Evolutionary conservation across 1,140 invertebrate genomes (phyloP).

Genomic region (Cecropterus lyciades): DNA sequence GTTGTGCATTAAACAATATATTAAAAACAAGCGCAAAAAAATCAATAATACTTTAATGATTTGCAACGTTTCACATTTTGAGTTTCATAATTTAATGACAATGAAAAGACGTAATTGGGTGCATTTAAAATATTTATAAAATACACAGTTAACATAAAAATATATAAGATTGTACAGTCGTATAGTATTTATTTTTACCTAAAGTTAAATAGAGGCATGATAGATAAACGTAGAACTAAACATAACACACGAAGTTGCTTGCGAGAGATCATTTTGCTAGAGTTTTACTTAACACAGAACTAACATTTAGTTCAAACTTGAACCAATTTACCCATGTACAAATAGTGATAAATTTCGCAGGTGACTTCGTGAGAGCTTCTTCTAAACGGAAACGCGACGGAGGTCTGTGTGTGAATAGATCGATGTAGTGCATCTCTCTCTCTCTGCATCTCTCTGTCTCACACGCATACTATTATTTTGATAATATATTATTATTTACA

Average conservation of each 20-base stretch:
- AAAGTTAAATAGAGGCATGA: slow-evolving; percentile 48
- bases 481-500: slow-evolving; percentile 46
- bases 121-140: too few relatives aligned
- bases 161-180: too few relatives aligned
- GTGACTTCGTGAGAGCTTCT: slow-evolving; percentile 80
- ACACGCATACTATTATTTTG: slow-evolving; percentile 60
- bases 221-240: slow-evolving; percentile 59
- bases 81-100: too few relatives aligned
- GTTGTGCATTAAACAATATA: too few relatives aligned
- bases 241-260: slow-evolving; percentile 78
- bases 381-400: slow-evolving; percentile 66
- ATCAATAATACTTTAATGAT: too few relatives aligned
- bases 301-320: slow-evolving; percentile 57
- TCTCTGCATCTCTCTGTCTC: slow-evolving; percentile 76
- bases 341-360: slow-evolving; percentile 75
- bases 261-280: slow-evolving; percentile 49
- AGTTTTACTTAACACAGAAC: slow-evolving; percentile 60
- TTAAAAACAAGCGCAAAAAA: too few relatives aligned
- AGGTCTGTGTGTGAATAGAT: slow-evolving; percentile 81
- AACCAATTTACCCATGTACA: slow-evolving; percentile 52
- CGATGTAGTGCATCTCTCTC: slow-evolving; percentile 79
- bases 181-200: not conserved
- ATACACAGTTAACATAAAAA: too few relatives aligned
- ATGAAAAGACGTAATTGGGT: too few relatives aligned
- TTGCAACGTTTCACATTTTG: too few relatives aligned